These are phyloP conservation scores for Anguilla japonica DNA, from an alignment of 2,113 vertebrate species.

Conservation along the genomic window DNA sequence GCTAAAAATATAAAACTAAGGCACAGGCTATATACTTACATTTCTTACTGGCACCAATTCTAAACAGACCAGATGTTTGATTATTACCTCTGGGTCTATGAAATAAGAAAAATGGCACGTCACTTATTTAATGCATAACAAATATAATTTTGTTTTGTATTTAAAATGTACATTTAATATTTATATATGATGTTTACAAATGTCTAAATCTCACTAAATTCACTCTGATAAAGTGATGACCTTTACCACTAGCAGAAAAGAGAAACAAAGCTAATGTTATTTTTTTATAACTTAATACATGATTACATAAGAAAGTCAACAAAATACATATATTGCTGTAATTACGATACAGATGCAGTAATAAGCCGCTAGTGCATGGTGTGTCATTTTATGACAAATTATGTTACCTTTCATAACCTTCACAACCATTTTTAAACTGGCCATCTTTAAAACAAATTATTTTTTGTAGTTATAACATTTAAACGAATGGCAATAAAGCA, in stretches of 20 bases:
- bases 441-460: not conserved
- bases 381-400: too few species aligned
- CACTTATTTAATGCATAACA: not conserved
- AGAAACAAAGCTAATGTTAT: too few species aligned
- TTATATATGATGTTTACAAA: too few species aligned
- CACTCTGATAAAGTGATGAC: too few species aligned
- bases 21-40: constrained; percentile 52
- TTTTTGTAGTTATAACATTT: not conserved
- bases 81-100: constrained; percentile 61
- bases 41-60: constrained; percentile 55
- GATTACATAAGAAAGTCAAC: not conserved
- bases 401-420: too few species aligned
- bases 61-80: constrained; percentile 42
- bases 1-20: constrained; percentile 7
- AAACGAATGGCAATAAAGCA: not conserved
- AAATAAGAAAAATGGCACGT: constrained; percentile 11
- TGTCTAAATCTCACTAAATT: too few species aligned
- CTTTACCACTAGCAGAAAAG: too few species aligned
- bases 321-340: not conserved
- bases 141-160: too few species aligned
- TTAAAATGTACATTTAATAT: too few species aligned
- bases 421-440: not conserved
- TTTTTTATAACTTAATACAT: not conserved
- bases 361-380: too few species aligned
- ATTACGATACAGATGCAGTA: too few species aligned